phyloP scores from a whole-genome alignment of 2,797 vertebrate species.

The Fundulus diaphanus region DNA sequence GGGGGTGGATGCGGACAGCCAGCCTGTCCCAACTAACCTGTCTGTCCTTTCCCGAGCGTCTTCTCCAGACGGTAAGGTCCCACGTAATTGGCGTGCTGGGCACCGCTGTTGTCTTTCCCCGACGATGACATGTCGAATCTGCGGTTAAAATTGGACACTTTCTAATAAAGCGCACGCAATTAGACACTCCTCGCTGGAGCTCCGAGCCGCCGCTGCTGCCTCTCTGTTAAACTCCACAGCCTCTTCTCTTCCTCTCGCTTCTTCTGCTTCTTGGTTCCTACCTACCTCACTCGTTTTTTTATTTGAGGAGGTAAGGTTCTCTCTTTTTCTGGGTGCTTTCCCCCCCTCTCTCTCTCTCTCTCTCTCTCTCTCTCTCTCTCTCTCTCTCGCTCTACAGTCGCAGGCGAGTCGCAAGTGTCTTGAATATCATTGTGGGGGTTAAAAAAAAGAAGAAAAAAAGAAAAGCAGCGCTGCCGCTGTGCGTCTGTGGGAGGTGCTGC shows the following conservation, averaged over 20 bases:
- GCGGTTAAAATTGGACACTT: slow-evolving; percentile 67
- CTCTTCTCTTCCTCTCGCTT: slow-evolving; percentile 38
- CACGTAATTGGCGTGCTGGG: slow-evolving; percentile 98
- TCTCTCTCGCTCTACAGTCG: slow-evolving; percentile 70
- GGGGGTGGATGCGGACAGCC: slow-evolving; percentile 26
- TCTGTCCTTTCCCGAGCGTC: slow-evolving; percentile 99
- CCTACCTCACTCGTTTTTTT: slow-evolving; percentile 69
- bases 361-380: too few species aligned
- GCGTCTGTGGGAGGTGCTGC: slow-evolving; percentile 76
- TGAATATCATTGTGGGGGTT: slow-evolving; percentile 74
- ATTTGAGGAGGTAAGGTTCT: slow-evolving; percentile 68
- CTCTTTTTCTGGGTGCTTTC: slow-evolving; percentile 55
- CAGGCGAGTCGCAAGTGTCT: slow-evolving; percentile 78
- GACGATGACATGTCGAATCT: slow-evolving; percentile 92
- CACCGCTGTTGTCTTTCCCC: slow-evolving; percentile 96
- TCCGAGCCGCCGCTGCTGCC: slow-evolving; percentile 55
- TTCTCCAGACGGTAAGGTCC: slow-evolving; percentile 99
- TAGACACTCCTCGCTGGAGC: slow-evolving; percentile 72
- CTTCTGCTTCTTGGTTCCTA: slow-evolving; percentile 28
- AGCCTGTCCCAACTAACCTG: slow-evolving; percentile 90
- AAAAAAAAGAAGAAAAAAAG: neutral
- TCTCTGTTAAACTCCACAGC: slow-evolving; percentile 40
- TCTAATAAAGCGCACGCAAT: slow-evolving; percentile 67
- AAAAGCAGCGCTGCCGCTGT: slow-evolving; percentile 71
- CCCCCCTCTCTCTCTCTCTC: too few species aligned